These are phyloP conservation scores for Daboia siamensis DNA, from an alignment of 2,113 vertebrate genomes.

Conservation along the genomic window DNA sequence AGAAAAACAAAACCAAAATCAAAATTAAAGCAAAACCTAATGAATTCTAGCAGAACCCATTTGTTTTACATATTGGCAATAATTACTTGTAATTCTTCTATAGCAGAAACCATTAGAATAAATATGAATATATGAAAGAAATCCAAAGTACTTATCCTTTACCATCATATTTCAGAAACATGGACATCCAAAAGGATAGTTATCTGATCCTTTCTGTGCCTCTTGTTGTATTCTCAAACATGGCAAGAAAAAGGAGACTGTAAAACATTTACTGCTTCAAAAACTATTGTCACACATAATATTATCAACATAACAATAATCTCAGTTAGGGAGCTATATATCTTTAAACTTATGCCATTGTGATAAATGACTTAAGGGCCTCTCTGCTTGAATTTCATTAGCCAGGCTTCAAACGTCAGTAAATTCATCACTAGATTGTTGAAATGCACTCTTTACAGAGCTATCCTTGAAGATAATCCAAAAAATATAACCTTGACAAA, in stretches of 20 bases:
- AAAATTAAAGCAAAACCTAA: not conserved
- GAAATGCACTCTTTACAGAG: not conserved
- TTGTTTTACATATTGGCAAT: constrained; percentile 34
- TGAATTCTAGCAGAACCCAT: constrained; percentile 18
- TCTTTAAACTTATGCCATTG: not conserved
- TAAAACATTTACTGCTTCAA: not conserved
- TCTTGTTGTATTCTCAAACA: not conserved
- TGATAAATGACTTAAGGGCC: not conserved
- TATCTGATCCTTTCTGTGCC: too few relatives aligned
- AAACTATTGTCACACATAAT: not conserved
- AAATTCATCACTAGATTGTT: not conserved
- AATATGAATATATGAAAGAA: constrained; percentile 21
- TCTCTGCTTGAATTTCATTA: not conserved
- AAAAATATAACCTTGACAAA: not conserved
- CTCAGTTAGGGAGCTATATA: not conserved
- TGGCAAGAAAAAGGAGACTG: not conserved
- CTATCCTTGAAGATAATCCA: not conserved
- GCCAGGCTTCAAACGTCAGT: not conserved
- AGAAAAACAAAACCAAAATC: not conserved
- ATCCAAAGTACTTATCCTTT: not conserved
- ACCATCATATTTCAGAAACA: not conserved
- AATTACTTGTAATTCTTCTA: constrained; percentile 4
- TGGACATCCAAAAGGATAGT: not conserved
- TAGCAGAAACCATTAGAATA: constrained; percentile 39
- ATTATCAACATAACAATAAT: not conserved